Percentiles rank a stretch among this genome's conserved stretches.
Evolutionary conservation across 2,113 vertebrate genomes (phyloP).

Genomic region (Sinosuthora webbiana): DNA sequence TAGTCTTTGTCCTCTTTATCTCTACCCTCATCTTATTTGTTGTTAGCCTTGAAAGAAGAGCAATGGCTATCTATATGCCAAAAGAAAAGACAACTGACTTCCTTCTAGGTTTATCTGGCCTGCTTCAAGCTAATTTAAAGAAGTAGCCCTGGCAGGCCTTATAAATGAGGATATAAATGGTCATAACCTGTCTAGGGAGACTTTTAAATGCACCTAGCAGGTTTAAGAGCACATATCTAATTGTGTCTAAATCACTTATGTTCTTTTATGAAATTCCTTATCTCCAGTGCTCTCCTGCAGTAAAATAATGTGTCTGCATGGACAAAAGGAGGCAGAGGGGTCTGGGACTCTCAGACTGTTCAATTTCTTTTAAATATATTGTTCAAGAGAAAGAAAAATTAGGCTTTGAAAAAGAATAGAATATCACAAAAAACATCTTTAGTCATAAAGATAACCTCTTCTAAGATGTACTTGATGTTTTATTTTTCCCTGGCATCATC

Average conservation of each 20-base stretch:
- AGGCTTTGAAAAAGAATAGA: background rate
- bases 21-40: background rate
- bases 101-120: constrained; percentile 15
- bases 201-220: constrained; percentile 11
- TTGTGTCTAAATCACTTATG: constrained; percentile 14
- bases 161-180: constrained; percentile 44
- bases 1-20: constrained; percentile 3
- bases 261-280: constrained; percentile 26
- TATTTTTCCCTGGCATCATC: background rate
- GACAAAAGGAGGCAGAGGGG: background rate
- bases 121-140: constrained; percentile 62
- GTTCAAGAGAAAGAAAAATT: background rate
- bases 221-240: constrained; percentile 24
- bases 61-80: background rate
- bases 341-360: background rate
- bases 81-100: constrained; percentile 32
- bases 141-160: constrained; percentile 43
- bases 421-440: background rate
- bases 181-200: constrained; percentile 6
- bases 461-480: background rate
- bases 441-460: background rate
- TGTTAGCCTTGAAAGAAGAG: constrained; percentile 5
- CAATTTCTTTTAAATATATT: background rate
- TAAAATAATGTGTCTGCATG: background rate
- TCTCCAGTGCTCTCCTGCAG: background rate